Base-by-base conservation (phyloP, 2,113 vertebrate species). In the Thalassoma bifasciatum region DNA sequence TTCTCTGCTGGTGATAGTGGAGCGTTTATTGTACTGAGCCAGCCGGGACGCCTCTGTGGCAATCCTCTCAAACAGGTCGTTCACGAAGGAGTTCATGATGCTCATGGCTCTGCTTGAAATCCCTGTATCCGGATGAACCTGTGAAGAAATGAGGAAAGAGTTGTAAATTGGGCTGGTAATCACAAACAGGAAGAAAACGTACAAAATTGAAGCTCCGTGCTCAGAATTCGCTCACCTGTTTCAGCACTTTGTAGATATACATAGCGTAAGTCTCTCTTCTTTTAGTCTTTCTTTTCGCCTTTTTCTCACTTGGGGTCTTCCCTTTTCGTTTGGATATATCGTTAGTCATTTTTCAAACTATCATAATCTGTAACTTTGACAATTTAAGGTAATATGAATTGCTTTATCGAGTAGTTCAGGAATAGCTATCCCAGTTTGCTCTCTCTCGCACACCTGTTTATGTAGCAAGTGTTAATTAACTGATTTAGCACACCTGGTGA, bases 81-180 rank as follows among this genome's bases (percentile, higher is more conserved):
- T 94, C 8, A 94, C 93, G 79, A 94, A 93, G n/a, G 94, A 94
- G 87, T 94, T 95, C 92, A 94, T 94, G 69, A 94, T 93, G 85
- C 94, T 94, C 94, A 95, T 94, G 8, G 94, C 94, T 67, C 89
- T 77, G 89, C 92, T 93, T 2, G 94, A 94, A 70, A 94, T 94
- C 9, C 94, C 93, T 0, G 93, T 95, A 76, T 94, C 94, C 9
- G 94, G 93, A 60, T 94, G 93, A 13, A 94, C 94, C 94, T 93
- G 0, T 10, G 42, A 3, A 30, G 7, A 3, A 16, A 61, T 24
- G 21, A 0, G 4, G 9, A 16, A 13, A 4, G 0, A 0, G 0
- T 23, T 12, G 26, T 57, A 34, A 11, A 2, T 24, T 26, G 0
- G 3, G 2, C 10, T 13, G 6, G 5, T 36, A 3, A 3, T 1